Percentiles rank a stretch among this genome's conserved stretches.
phyloP scores from a whole-genome alignment of 1,140 invertebrate genomes.

The Eurytemora carolleeae region DNA sequence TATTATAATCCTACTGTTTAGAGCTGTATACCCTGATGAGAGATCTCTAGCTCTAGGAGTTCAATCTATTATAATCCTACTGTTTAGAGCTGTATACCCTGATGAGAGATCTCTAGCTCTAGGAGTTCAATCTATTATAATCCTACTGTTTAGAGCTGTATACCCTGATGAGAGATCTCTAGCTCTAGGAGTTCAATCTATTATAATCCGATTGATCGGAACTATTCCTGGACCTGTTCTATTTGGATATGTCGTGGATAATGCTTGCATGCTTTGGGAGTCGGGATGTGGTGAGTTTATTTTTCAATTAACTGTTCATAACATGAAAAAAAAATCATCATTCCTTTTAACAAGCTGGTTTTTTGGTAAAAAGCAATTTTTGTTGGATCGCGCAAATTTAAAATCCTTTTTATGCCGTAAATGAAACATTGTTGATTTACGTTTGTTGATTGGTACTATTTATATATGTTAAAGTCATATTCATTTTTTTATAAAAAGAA shows the following conservation, averaged over 20 bases:
- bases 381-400: not conserved
- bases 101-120: slow-evolving; percentile 7
- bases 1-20: too few relatives aligned
- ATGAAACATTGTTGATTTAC: not conserved
- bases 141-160: too few relatives aligned
- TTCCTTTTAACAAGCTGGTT: not conserved
- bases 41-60: slow-evolving; percentile 6
- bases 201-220: slow-evolving; percentile 10
- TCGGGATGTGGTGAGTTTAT: not conserved
- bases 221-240: slow-evolving; percentile 9
- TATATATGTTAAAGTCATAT: not conserved
- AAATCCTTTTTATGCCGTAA: not conserved
- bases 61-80: slow-evolving; percentile 6
- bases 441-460: not conserved
- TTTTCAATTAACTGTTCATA: not conserved
- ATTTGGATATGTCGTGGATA: slow-evolving; percentile 6
- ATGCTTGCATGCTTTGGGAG: slow-evolving; percentile 5
- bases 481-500: not conserved
- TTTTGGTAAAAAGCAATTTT: not conserved
- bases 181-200: slow-evolving; percentile 3
- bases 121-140: slow-evolving; percentile 6
- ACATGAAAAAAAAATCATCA: not conserved
- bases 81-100: slow-evolving; percentile 8
- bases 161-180: slow-evolving; percentile 8
- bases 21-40: slow-evolving; percentile 9